Evolutionary conservation across 2,797 vertebrate species (phyloP).

Genomic region (Tamandua tetradactyla): DNA sequence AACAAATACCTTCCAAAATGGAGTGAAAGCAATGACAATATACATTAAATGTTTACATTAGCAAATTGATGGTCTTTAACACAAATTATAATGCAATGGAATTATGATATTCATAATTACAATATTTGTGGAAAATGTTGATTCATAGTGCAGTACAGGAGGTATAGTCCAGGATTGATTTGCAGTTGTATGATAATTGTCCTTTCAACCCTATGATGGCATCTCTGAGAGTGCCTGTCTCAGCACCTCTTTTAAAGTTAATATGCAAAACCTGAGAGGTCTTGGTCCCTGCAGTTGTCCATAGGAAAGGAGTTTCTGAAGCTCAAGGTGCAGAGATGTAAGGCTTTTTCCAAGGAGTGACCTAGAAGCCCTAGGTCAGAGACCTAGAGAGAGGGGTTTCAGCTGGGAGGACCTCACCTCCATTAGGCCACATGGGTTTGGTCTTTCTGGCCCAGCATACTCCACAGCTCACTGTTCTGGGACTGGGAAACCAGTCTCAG

Average conservation of each 20-base stretch:
- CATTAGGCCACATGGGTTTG: not conserved
- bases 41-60: not conserved
- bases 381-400: not conserved
- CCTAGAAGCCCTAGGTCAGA: not conserved
- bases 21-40: not conserved
- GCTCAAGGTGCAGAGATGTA: not conserved
- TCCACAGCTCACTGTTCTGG: not conserved
- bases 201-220: not conserved
- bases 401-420: not conserved
- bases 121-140: not conserved
- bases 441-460: not conserved
- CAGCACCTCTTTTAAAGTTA: not conserved
- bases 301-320: not conserved
- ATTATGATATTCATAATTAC: not conserved
- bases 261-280: not conserved
- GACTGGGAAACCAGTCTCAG: not conserved
- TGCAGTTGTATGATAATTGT: not conserved
- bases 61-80: not conserved
- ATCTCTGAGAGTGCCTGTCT: not conserved
- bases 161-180: not conserved
- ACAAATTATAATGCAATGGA: not conserved
- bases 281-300: not conserved
- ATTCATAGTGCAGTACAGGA: not conserved
- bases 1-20: not conserved
- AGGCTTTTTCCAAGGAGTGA: not conserved